phyloP scores from a whole-genome alignment of 2,888 invertebrate genomes.

The Mythimna ferrago region DNA sequence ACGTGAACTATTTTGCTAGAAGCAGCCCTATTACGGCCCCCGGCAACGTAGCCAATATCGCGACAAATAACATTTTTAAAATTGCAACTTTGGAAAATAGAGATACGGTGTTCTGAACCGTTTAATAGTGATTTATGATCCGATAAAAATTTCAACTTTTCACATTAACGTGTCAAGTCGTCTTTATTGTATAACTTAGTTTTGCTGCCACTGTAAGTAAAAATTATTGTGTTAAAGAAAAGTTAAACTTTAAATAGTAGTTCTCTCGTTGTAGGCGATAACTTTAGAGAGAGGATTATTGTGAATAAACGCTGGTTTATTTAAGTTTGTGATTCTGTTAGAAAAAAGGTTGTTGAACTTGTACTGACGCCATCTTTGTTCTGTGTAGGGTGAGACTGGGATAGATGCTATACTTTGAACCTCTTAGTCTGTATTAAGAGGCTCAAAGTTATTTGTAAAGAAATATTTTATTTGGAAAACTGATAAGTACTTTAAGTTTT shows the following conservation, averaged over 20 bases:
- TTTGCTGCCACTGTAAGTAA: conserved; percentile 45
- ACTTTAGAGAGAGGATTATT: conserved; percentile 27
- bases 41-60: conserved; percentile 58
- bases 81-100: conserved; percentile 68
- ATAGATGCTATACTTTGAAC: too few relatives aligned
- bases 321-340: conserved; percentile 12
- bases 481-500: too few relatives aligned
- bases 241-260: conserved; percentile 29
- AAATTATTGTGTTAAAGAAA: conserved; percentile 58
- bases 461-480: too few relatives aligned
- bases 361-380: too few relatives aligned
- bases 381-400: too few relatives aligned
- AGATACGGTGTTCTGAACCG: conserved; percentile 64
- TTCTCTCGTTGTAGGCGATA: conserved; percentile 32
- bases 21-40: conserved; percentile 44
- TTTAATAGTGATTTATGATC: conserved; percentile 66
- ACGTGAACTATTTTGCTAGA: conserved; percentile 41
- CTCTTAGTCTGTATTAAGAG: too few relatives aligned
- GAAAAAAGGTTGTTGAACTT: neutral
- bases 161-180: conserved; percentile 59
- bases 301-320: conserved; percentile 26
- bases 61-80: conserved; percentile 71
- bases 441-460: too few relatives aligned
- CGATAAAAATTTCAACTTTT: conserved; percentile 66
- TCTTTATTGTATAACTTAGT: conserved; percentile 62